Evolutionary conservation across 2,888 invertebrate genomes (phyloP).

Genomic region (Amblyjoppa fuscipennis): DNA sequence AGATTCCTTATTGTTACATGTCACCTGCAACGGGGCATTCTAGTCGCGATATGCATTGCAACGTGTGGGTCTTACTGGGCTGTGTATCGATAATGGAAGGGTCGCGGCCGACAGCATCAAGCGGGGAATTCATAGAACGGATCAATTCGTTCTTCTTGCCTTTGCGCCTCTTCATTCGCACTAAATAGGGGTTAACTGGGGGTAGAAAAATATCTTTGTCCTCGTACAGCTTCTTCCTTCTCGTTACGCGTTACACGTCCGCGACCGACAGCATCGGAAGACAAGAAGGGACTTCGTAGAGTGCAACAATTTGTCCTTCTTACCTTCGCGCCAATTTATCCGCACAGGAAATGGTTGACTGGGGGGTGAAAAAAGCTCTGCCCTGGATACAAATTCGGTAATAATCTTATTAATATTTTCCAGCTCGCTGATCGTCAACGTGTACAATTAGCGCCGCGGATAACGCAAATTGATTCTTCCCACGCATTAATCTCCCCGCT

Average conservation of each 20-base stretch:
- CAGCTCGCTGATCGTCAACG: background rate
- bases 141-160: slow-evolving; percentile 18
- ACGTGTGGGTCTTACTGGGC: too few species aligned
- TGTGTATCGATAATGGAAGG: too few species aligned
- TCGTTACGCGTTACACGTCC: background rate
- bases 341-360: background rate
- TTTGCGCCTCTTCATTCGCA: slow-evolving; percentile 43
- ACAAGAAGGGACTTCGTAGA: slow-evolving; percentile 18
- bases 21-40: too few species aligned
- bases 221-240: background rate
- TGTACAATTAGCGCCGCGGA: slow-evolving; percentile 30
- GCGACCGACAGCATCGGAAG: background rate
- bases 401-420: background rate
- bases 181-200: background rate
- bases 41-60: too few species aligned
- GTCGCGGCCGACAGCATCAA: too few species aligned
- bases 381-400: background rate
- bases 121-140: slow-evolving; percentile 11
- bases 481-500: slow-evolving; percentile 59
- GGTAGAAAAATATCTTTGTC: background rate
- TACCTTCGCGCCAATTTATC: slow-evolving; percentile 44
- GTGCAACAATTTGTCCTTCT: slow-evolving; percentile 2
- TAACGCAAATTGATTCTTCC: slow-evolving; percentile 52
- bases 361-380: background rate
- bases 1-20: too few species aligned